Base-by-base conservation (phyloP, 2,113 vertebrate species). In the Nansenia antarctica region DNA sequence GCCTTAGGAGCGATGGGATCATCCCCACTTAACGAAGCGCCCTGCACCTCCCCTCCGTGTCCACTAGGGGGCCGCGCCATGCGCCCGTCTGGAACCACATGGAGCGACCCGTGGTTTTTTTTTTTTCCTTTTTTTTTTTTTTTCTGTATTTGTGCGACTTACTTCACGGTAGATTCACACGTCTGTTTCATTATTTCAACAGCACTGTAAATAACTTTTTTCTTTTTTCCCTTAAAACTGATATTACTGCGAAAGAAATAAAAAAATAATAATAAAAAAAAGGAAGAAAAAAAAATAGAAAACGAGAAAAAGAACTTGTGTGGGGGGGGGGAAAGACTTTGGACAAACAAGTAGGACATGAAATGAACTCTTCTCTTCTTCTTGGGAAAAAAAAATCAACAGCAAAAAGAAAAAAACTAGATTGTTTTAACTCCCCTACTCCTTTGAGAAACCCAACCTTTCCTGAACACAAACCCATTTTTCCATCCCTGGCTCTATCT, bases 131-230 rank as follows among this genome's bases (percentile, higher is more conserved):
- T 94, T 93, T 90, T 67, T 70, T 80, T 76, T 69, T 64, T 24
- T 81, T 61, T 67, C 93, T 93, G 96, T 94, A 98, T 94, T 97
- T 93, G 96, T 98, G 96, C 96, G 93, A 95, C 94, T 93, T 92
- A 89, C 88, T 98, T 97, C 97, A 95, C 95, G 93, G 95, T 98
- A 98, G 97, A 98, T 95, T 94, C 86, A 86, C 92, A 96, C 92
- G 92, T 96, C 94, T 95, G 94, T 98, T 95, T 97, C 95, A 95
- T 97, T 95, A 95, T 97, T 97, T 97, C 95, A 96, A 88, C 94
- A 95, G 92, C 95, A 98, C 96, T 99, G 97, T 99, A 99, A 98
- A 99, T 99, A 99, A 93, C 94, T 94, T 74, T 58, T 88, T 79
- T 76, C 24, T 72, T 65, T 77, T 76, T 69, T 79, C 54, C 82